Percentiles rank a stretch among this genome's conserved stretches.
phyloP scores from a whole-genome alignment of 2,888 invertebrate genomes.

The Hirtodrosophila duncani region DNA sequence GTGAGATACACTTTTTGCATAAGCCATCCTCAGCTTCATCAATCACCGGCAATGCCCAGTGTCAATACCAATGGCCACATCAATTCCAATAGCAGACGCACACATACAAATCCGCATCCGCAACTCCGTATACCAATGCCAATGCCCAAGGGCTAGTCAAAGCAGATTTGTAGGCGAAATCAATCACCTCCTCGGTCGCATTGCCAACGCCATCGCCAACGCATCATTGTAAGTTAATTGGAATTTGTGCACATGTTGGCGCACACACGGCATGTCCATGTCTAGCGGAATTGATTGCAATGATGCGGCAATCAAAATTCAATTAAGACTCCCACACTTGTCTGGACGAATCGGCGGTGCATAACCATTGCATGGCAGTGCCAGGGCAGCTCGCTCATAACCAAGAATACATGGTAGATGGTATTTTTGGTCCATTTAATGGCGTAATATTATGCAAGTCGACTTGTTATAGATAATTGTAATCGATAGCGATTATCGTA shows the following conservation, averaged over 20 bases:
- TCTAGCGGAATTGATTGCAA: conserved; percentile 48
- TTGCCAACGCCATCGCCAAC: no score
- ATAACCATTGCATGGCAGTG: no score
- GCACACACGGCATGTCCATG: conserved; percentile 20
- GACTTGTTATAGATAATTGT: background rate
- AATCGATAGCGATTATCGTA: conserved; percentile 3
- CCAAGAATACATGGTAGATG: no score
- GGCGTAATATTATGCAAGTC: conserved; percentile 12
- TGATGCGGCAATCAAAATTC: conserved; percentile 70
- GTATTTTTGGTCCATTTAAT: conserved; percentile 4
- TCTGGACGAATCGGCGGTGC: no score
- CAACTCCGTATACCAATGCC: background rate
- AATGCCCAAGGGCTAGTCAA: conserved; percentile 12
- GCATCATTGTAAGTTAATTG: conserved; percentile 64
- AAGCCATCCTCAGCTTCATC: conserved; percentile 44
- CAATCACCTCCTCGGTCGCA: conserved; percentile 63
- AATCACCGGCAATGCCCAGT: conserved; percentile 43
- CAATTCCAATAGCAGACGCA: conserved; percentile 64
- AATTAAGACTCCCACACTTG: conserved; percentile 49
- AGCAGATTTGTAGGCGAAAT: conserved; percentile 49
- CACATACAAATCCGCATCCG: no score
- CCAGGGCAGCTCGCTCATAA: no score
- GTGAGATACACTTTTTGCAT: conserved; percentile 36
- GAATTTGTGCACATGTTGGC: conserved; percentile 56
- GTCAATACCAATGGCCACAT: conserved; percentile 46